Conservation (phyloP, 1,140 invertebrate species). For the Drosophila subobscura region DNA sequence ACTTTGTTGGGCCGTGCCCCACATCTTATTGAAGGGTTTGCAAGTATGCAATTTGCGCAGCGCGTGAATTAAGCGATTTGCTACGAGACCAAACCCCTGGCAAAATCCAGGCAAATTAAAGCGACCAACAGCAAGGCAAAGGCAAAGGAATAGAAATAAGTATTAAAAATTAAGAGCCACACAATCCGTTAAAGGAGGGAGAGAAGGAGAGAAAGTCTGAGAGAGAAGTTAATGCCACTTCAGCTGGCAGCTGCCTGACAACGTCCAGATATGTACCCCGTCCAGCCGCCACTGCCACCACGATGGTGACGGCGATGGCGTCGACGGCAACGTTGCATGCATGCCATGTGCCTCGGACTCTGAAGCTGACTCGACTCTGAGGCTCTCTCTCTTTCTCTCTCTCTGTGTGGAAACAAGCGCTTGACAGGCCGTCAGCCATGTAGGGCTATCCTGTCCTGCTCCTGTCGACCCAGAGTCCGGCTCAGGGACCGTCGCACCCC, state of each 20-base stretch:
- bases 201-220: background rate
- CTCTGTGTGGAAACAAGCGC: conserved; percentile 39
- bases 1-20: conserved; percentile 62
- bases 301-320: conserved; percentile 28
- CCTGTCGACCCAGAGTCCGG: conserved; percentile 13
- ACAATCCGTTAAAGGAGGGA: conserved; percentile 28
- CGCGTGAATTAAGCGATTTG: conserved; percentile 72
- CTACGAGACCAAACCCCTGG: conserved; percentile 7
- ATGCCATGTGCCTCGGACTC: conserved; percentile 46
- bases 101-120: conserved; percentile 67
- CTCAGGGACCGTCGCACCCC: background rate
- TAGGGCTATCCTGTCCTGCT: conserved; percentile 5
- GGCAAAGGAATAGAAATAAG: conserved; percentile 30
- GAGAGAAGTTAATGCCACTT: conserved; percentile 77
- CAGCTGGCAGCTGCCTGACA: conserved; percentile 79
- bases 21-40: conserved; percentile 32
- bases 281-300: conserved; percentile 3
- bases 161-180: conserved; percentile 33
- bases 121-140: conserved; percentile 14
- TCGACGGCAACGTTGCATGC: conserved; percentile 55
- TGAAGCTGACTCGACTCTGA: conserved; percentile 9
- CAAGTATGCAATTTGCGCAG: conserved; percentile 62
- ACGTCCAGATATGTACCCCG: conserved; percentile 57
- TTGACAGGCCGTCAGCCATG: conserved; percentile 49
- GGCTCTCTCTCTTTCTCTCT: conserved; percentile 9